These are phyloP conservation scores for Leucophenga varia DNA, from an alignment of 1,140 invertebrate genomes.

Conservation along the genomic window DNA sequence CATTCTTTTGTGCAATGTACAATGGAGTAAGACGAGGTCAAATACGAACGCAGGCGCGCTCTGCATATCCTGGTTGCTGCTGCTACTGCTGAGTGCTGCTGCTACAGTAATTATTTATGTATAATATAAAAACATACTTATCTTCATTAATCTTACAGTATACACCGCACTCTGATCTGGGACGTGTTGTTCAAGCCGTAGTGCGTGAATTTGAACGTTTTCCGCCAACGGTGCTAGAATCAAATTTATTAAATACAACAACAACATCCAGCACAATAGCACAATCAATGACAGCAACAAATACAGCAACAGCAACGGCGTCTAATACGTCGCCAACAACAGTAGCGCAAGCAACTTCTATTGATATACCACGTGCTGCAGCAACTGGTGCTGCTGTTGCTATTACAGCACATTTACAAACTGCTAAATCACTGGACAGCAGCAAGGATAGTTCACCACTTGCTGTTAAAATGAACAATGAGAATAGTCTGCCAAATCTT, in stretches of 20 bases:
- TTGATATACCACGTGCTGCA: no score
- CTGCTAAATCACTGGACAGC: slow-evolving; percentile 3
- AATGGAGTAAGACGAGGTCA: no score
- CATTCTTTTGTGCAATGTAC: no score
- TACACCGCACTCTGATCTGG: slow-evolving; percentile 74
- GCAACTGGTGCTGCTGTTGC: background rate
- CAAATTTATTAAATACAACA: slow-evolving; percentile 9
- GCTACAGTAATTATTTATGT: background rate
- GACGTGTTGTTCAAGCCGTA: slow-evolving; percentile 74
- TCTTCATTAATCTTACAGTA: slow-evolving; percentile 58
- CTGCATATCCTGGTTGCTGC: background rate
- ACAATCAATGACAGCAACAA: slow-evolving; percentile 10
- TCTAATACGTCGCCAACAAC: slow-evolving; percentile 7
- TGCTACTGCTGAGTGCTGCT: background rate
- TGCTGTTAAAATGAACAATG: slow-evolving; percentile 11
- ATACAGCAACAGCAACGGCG: slow-evolving; percentile 1
- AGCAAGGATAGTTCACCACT: slow-evolving; percentile 19
- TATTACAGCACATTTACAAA: slow-evolving; percentile 9
- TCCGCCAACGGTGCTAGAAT: slow-evolving; percentile 57
- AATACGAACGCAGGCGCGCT: background rate
- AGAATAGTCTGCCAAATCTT: slow-evolving; percentile 64
- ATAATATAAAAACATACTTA: no score
- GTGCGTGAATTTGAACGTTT: slow-evolving; percentile 73
- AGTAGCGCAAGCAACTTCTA: background rate
- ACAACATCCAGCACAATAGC: slow-evolving; percentile 36